Evolutionary conservation across 1,140 invertebrate genomes (phyloP).

Genomic region (Zaprionus lachaisei): DNA sequence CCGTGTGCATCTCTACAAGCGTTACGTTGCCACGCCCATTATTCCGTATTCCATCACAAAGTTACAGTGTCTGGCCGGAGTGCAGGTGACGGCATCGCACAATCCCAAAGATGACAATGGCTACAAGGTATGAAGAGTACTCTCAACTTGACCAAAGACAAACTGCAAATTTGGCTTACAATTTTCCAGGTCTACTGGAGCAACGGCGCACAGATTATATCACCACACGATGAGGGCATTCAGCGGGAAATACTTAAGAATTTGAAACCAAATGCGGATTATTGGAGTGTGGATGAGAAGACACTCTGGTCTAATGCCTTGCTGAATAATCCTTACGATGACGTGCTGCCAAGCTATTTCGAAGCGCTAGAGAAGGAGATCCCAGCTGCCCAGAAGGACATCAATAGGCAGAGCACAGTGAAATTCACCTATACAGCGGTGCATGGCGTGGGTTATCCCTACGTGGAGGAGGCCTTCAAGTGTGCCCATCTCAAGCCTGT

Average conservation of each 20-base stretch:
- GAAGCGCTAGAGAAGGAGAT: conserved; percentile 33
- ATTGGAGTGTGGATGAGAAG: conserved; percentile 45
- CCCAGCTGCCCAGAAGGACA: conserved; percentile 29
- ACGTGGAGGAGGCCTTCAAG: conserved; percentile 91
- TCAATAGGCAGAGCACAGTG: conserved; percentile 61
- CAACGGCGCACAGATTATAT: conserved; percentile 98
- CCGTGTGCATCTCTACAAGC: conserved; percentile 93
- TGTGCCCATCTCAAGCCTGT: conserved; percentile 90
- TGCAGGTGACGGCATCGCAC: conserved; percentile 99
- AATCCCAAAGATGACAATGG: conserved; percentile 99
- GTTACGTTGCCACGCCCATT: conserved; percentile 96
- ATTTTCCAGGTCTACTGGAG: conserved; percentile 90
- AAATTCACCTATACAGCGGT: conserved; percentile 93
- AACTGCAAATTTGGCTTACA: not conserved
- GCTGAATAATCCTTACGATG: conserved; percentile 55
- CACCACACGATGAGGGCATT: conserved; percentile 96
- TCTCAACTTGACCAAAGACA: not conserved
- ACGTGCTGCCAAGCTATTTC: conserved; percentile 49
- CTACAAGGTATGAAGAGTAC: conserved; percentile 90
- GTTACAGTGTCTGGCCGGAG: conserved; percentile 90
- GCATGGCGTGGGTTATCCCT: conserved; percentile 97
- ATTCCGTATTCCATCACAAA: conserved; percentile 92
- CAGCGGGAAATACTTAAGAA: conserved; percentile 92
- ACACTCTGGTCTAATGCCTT: conserved; percentile 24
- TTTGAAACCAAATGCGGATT: conserved; percentile 86